Evolutionary conservation across 2,888 invertebrate species (phyloP).

Genomic region (Ichneumon xanthorius): DNA sequence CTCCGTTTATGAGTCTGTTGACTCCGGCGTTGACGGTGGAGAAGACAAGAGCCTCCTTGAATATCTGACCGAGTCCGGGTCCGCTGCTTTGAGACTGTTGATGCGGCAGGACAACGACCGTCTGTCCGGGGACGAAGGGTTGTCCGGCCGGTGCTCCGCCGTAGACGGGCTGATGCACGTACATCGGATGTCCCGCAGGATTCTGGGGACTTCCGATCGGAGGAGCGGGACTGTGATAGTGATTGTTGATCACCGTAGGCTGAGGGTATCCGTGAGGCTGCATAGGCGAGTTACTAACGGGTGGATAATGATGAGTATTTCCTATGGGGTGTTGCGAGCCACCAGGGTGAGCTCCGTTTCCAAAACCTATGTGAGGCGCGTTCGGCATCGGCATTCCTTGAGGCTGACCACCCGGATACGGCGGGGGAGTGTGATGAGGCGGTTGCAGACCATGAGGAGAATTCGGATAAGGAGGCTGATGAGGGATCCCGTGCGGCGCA

Average conservation of each 20-base stretch:
- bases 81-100: conserved; percentile 68
- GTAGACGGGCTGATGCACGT: conserved; percentile 72
- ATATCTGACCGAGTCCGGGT: conserved; percentile 73
- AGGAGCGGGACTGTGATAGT: conserved; percentile 69
- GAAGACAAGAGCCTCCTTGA: conserved; percentile 76
- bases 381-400: conserved; percentile 58
- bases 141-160: conserved; percentile 73
- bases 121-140: conserved; percentile 76
- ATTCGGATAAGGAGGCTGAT: conserved; percentile 52
- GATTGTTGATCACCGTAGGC: conserved; percentile 71
- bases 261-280: conserved; percentile 54
- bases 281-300: conserved; percentile 45
- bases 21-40: conserved; percentile 76
- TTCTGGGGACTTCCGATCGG: conserved; percentile 61
- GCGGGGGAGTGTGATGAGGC: conserved; percentile 35
- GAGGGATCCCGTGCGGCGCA: conserved; percentile 21
- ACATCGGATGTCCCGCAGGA: conserved; percentile 65
- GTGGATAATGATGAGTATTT: conserved; percentile 36
- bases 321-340: conserved; percentile 48
- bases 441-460: conserved; percentile 51
- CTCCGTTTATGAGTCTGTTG: conserved; percentile 75
- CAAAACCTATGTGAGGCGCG: conserved; percentile 39
- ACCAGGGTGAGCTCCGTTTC: background rate
- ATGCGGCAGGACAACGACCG: conserved; percentile 69
- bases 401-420: conserved; percentile 50